A percentile compares a stretch with the other conserved stretches of the same genome.
Conservation (phyloP, 2,888 invertebrate genomes). For the Campoplex capitator region DNA sequence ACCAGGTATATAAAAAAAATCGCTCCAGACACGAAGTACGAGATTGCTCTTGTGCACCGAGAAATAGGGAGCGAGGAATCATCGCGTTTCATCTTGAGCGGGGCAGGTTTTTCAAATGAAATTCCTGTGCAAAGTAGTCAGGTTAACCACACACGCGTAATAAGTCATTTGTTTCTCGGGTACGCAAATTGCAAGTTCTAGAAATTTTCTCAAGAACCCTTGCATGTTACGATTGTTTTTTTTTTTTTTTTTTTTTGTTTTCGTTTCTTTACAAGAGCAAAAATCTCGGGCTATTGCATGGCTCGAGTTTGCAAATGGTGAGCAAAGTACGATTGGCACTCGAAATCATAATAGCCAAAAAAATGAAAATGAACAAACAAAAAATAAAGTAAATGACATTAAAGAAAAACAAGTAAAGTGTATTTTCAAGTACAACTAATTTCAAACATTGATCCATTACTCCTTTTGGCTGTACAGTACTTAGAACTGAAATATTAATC, state of each 20-base stretch:
- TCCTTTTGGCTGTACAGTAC: background rate
- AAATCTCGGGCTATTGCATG: conserved; percentile 27
- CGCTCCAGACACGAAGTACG: conserved; percentile 13
- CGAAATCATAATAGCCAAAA: conserved; percentile 16
- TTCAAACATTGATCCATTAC: background rate
- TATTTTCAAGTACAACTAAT: background rate
- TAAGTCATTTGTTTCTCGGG: conserved; percentile 25
- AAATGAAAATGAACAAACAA: no score
- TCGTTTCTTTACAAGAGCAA: background rate
- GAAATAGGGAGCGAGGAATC: conserved; percentile 32
- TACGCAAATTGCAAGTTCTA: conserved; percentile 16
- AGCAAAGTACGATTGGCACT: conserved; percentile 1
- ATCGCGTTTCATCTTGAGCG: conserved; percentile 6
- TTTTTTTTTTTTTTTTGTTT: background rate
- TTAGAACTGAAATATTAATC: background rate
- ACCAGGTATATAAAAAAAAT: conserved; percentile 51
- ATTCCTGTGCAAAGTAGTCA: conserved; percentile 40
- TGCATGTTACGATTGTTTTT: background rate
- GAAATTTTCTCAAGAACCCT: background rate
- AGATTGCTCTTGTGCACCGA: conserved; percentile 22
- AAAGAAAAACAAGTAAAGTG: background rate
- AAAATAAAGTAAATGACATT: no score
- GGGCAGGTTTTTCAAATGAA: conserved; percentile 49
- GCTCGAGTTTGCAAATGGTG: background rate
- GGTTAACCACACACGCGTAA: conserved; percentile 19